Evolutionary conservation across 2,888 invertebrate genomes (phyloP).

Genomic region (Nephrotoma flavescens): DNA sequence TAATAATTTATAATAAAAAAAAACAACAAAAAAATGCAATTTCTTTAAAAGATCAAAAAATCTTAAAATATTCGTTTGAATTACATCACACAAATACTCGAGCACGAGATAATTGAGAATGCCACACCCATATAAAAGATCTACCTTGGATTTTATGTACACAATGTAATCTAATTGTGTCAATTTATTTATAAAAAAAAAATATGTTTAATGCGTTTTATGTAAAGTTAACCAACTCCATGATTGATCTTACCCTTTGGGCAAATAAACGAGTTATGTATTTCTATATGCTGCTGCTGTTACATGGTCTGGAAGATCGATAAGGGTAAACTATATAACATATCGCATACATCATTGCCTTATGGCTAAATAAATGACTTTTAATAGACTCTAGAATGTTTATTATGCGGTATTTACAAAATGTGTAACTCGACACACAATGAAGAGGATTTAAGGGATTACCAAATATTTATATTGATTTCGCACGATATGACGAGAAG

Average conservation of each 20-base stretch:
- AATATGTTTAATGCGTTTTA: neutral
- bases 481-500: neutral
- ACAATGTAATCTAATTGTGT: neutral
- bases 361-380: neutral
- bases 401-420: neutral
- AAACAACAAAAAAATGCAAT: neutral
- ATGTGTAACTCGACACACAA: neutral
- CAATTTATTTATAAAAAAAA: neutral
- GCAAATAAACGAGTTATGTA: neutral
- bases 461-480: neutral
- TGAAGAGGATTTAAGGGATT: neutral
- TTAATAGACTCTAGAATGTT: neutral
- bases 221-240: neutral
- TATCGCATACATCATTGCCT: neutral
- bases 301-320: neutral
- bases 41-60: neutral
- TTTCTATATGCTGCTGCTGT: neutral
- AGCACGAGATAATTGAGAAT: neutral
- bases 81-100: neutral
- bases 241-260: neutral
- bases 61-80: neutral
- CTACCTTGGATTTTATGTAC: neutral
- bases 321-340: neutral
- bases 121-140: neutral
- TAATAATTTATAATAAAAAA: neutral